Conservation (phyloP, 2,797 vertebrate species). For the Limosa lapponica region DNA sequence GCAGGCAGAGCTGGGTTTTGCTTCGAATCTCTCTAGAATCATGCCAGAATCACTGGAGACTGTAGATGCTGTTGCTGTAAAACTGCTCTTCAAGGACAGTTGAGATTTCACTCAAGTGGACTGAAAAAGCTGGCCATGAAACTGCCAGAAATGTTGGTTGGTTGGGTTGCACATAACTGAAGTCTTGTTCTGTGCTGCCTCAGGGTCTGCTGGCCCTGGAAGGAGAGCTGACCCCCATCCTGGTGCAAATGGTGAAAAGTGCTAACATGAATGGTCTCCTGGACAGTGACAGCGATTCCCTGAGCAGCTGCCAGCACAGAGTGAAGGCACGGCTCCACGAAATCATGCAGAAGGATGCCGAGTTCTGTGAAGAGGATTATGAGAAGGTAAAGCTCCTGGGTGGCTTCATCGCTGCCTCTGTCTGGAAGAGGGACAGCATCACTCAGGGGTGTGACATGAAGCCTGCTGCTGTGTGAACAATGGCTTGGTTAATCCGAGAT, state of each 20-base stretch:
- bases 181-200: neutral
- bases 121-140: neutral
- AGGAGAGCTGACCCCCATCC: conserved; percentile 96
- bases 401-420: neutral
- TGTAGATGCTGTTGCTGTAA: neutral
- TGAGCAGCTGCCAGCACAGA: conserved; percentile 94
- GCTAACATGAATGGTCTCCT: conserved; percentile 99
- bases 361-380: conserved; percentile 90
- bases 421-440: neutral
- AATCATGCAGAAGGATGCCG: conserved; percentile 93
- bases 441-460: neutral
- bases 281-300: conserved; percentile 94
- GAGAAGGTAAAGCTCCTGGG: conserved; percentile 84
- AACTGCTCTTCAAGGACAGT: neutral
- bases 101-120: neutral
- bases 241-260: conserved; percentile 99
- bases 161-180: neutral
- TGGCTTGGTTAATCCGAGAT: neutral
- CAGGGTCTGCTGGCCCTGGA: conserved; percentile 96
- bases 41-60: neutral
- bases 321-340: conserved; percentile 94
- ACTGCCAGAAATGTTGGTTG: neutral
- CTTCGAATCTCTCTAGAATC: neutral
- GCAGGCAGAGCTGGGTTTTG: neutral
- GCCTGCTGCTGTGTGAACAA: neutral